These are phyloP conservation scores for Nymphalis c-album DNA, from an alignment of 2,888 invertebrate genomes.

Conservation along the genomic window DNA sequence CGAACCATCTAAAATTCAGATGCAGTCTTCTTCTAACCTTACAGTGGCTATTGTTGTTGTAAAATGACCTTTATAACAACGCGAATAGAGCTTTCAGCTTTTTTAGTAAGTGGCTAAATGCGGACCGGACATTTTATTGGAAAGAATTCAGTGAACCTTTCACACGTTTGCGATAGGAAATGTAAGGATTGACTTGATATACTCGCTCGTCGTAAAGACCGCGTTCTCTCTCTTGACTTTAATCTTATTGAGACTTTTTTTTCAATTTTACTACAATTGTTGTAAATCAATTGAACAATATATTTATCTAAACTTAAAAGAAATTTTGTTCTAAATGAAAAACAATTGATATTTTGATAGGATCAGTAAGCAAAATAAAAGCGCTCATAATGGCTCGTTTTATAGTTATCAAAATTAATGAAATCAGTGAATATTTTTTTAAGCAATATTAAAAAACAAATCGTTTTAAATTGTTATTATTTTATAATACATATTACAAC, in stretches of 20 bases:
- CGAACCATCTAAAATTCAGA: slow-evolving; percentile 58
- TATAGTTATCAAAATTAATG: no score
- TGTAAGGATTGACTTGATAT: slow-evolving; percentile 41
- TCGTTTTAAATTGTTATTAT: no score
- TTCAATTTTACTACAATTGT: no score
- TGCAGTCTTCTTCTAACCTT: slow-evolving; percentile 39
- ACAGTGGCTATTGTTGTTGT: slow-evolving; percentile 1
- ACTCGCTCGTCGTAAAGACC: slow-evolving; percentile 13
- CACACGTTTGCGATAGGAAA: slow-evolving; percentile 40
- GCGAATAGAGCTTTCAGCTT: slow-evolving; percentile 11
- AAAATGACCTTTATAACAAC: slow-evolving; percentile 24
- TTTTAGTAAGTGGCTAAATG: slow-evolving; percentile 19
- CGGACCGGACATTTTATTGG: slow-evolving; percentile 31
- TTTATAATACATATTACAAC: no score
- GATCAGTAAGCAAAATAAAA: no score
- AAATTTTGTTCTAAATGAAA: no score
- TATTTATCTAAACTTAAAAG: no score
- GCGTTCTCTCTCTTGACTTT: background rate
- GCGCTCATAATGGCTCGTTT: no score
- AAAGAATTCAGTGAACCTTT: slow-evolving; percentile 35
- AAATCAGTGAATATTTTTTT: no score
- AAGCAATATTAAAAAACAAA: no score
- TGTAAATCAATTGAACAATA: no score
- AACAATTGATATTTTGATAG: no score
- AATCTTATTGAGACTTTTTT: background rate